These are phyloP conservation scores for Euproctis similis DNA, from an alignment of 2,888 invertebrate genomes.

Conservation along the genomic window DNA sequence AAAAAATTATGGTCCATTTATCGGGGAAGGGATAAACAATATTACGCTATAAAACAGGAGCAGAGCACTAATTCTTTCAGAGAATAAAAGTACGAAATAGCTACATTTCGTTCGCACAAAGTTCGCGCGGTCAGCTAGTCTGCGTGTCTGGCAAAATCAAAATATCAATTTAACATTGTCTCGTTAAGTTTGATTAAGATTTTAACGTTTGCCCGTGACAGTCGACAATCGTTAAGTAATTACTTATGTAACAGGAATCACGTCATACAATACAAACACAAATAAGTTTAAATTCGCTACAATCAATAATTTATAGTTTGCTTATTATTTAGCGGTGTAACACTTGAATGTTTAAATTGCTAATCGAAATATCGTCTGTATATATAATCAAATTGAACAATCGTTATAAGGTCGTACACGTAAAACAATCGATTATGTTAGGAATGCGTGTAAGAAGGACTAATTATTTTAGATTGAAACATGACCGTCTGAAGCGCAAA, in stretches of 20 bases:
- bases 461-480: too few relatives aligned
- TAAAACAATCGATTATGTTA: too few relatives aligned
- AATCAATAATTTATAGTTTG: slow-evolving; percentile 12
- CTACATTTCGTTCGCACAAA: too few relatives aligned
- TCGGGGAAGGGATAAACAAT: too few relatives aligned
- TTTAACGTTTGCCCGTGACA: slow-evolving; percentile 29
- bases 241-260: slow-evolving; percentile 22
- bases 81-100: too few relatives aligned
- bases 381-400: slow-evolving; percentile 10
- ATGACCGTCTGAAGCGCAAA: too few relatives aligned
- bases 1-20: too few relatives aligned
- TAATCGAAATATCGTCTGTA: slow-evolving; percentile 24
- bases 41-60: too few relatives aligned
- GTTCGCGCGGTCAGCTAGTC: too few relatives aligned
- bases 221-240: slow-evolving; percentile 23
- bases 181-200: slow-evolving; percentile 37
- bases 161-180: slow-evolving; percentile 34
- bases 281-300: slow-evolving; percentile 15
- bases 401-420: too few relatives aligned
- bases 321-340: slow-evolving; percentile 20
- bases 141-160: too few relatives aligned
- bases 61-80: too few relatives aligned
- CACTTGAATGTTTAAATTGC: slow-evolving; percentile 22
- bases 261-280: slow-evolving; percentile 16
- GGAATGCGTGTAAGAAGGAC: slow-evolving; percentile 56